Conservation (phyloP, 2,113 vertebrate species). For the Falco punctatus region DNA sequence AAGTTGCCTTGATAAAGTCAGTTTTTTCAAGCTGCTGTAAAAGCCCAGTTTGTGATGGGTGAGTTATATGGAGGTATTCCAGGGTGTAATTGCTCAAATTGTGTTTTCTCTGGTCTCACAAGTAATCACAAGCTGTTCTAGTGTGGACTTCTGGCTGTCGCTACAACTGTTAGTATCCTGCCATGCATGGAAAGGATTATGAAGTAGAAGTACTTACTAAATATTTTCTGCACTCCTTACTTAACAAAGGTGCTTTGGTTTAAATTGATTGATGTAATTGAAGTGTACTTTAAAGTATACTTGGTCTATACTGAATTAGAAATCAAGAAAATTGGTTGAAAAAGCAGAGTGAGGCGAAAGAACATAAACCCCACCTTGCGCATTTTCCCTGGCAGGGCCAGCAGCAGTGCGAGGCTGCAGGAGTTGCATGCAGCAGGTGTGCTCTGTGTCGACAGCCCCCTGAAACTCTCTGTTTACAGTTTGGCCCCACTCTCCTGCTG, state of each 20-base stretch:
- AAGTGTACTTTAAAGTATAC: not conserved
- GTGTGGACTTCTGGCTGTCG: not conserved
- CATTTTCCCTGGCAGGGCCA: accelerated
- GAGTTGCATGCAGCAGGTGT: not conserved
- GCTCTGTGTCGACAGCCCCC: accelerated
- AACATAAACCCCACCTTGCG: not conserved
- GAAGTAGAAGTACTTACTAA: not conserved
- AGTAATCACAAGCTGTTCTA: not conserved
- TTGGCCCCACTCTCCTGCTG: not conserved
- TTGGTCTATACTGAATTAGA: not conserved
- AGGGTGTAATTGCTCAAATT: not conserved
- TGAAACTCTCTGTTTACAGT: not conserved
- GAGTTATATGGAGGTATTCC: not conserved
- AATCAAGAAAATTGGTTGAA: not conserved
- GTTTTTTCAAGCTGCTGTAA: not conserved
- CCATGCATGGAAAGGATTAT: accelerated
- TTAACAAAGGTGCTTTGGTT: not conserved
- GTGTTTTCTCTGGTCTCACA: not conserved
- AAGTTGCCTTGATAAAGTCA: not conserved
- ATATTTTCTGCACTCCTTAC: not conserved
- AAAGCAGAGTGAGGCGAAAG: not conserved
- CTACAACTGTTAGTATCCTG: not conserved
- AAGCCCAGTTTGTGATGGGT: not conserved
- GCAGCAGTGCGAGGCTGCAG: not conserved
- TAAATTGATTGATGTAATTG: not conserved